Conservation (phyloP, 2,797 vertebrate species). For the Chloroceryle inda region DNA sequence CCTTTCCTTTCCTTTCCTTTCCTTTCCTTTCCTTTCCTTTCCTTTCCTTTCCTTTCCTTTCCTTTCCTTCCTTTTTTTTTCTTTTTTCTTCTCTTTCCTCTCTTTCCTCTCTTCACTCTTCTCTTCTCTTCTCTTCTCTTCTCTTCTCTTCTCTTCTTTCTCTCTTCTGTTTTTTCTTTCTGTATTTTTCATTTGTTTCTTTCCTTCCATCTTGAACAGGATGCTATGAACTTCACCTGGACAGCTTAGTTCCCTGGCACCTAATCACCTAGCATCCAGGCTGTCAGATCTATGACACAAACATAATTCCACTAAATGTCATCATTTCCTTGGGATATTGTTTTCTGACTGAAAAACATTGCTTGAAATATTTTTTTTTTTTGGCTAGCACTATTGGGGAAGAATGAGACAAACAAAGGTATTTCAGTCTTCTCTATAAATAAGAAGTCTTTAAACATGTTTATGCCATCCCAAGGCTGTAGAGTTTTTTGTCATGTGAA, state of each 20-base stretch:
- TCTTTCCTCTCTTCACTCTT: neutral
- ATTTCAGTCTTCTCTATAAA: conserved; percentile 33
- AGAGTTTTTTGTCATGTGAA: conserved; percentile 81
- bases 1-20: neutral
- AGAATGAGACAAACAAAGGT: conserved; percentile 3
- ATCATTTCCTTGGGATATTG: neutral
- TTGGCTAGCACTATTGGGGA: conserved; percentile 6
- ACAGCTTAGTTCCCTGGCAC: neutral
- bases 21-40: no score
- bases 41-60: neutral
- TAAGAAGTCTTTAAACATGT: neutral
- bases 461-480: neutral
- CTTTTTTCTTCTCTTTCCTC: neutral
- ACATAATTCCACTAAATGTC: neutral
- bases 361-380: conserved; percentile 11
- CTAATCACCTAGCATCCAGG: neutral
- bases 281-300: neutral
- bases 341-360: conserved; percentile 6
- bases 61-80: no score
- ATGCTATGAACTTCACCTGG: neutral
- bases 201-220: neutral
- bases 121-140: neutral
- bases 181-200: no score
- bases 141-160: neutral
- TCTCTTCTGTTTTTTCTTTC: no score